A percentile compares a stretch with the other conserved stretches of the same genome.
Conservation (phyloP, 2,888 invertebrate genomes). For the Caenorhabditis doughertyi region DNA sequence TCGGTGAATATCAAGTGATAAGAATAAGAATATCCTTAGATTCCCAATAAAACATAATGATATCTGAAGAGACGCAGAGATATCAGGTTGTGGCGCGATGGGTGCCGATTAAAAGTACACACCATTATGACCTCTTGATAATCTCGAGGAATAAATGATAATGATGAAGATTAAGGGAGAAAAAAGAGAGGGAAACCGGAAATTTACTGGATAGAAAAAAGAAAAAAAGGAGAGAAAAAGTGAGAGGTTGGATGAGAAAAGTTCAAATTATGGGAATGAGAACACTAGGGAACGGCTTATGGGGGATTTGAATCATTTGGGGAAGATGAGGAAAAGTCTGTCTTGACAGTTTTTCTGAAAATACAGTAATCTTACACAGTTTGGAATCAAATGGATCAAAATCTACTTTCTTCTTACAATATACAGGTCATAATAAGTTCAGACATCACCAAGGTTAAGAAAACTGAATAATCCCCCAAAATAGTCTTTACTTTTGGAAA, state of each 20-base stretch:
- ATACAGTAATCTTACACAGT: too few relatives aligned
- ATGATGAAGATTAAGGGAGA: constrained; percentile 4
- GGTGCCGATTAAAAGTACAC: constrained; percentile 30
- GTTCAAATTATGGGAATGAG: not conserved
- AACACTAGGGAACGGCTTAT: not conserved
- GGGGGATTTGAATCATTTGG: not conserved
- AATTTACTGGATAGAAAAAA: constrained; percentile 30
- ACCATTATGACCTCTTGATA: constrained; percentile 58
- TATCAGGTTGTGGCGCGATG: constrained; percentile 35
- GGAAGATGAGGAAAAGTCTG: too few relatives aligned
- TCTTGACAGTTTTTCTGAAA: too few relatives aligned
- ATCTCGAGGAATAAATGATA: constrained; percentile 18
- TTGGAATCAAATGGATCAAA: too few relatives aligned
- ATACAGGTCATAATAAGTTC: too few relatives aligned
- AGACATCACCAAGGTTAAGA: too few relatives aligned
- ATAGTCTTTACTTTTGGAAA: not conserved
- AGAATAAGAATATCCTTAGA: not conserved
- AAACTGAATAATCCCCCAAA: too few relatives aligned
- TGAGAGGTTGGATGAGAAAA: constrained; percentile 12
- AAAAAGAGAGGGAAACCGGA: constrained; percentile 24
- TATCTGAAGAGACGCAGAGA: constrained; percentile 41
- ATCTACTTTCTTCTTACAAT: too few relatives aligned
- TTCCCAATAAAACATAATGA: not conserved
- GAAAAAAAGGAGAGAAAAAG: not conserved
- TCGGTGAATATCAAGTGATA: constrained; percentile 26